Evolutionary conservation across 1,140 invertebrate genomes (phyloP).

Genomic region (Mizuhopecten yessoensis): DNA sequence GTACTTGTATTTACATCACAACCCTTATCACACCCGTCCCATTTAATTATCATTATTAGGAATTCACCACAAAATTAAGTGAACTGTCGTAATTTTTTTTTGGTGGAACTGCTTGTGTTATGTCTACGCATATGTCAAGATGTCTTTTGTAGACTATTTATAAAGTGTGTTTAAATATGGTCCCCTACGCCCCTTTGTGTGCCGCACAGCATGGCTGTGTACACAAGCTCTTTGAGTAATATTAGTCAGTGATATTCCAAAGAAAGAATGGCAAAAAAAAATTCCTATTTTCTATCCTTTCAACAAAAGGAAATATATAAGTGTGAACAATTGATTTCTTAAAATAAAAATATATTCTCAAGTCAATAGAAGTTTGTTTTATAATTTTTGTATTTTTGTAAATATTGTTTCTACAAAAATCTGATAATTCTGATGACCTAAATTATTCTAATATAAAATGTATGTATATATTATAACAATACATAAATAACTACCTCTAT

Average conservation of each 20-base stretch:
- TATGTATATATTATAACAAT: too few relatives aligned
- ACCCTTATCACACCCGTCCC: background rate
- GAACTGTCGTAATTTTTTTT: constrained; percentile 34
- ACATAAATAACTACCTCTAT: too few relatives aligned
- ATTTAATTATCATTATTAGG: constrained; percentile 22
- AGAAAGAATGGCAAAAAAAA: background rate
- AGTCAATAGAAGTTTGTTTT: background rate
- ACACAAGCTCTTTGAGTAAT: background rate
- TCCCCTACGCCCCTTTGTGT: constrained; percentile 2
- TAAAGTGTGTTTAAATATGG: background rate
- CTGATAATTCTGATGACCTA: background rate
- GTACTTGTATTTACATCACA: constrained; percentile 4
- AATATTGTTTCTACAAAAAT: background rate
- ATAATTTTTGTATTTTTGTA: background rate
- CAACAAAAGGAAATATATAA: background rate
- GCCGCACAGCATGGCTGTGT: background rate
- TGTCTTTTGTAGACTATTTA: constrained; percentile 9
- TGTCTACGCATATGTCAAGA: background rate
- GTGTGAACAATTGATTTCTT: background rate
- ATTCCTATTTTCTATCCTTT: background rate
- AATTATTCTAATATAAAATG: too few relatives aligned
- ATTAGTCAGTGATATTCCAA: background rate
- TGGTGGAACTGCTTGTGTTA: background rate
- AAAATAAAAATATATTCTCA: background rate
- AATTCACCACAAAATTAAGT: constrained; percentile 35